Base-by-base conservation (phyloP, 2,113 vertebrate species). In the Terrapene triunguis region DNA sequence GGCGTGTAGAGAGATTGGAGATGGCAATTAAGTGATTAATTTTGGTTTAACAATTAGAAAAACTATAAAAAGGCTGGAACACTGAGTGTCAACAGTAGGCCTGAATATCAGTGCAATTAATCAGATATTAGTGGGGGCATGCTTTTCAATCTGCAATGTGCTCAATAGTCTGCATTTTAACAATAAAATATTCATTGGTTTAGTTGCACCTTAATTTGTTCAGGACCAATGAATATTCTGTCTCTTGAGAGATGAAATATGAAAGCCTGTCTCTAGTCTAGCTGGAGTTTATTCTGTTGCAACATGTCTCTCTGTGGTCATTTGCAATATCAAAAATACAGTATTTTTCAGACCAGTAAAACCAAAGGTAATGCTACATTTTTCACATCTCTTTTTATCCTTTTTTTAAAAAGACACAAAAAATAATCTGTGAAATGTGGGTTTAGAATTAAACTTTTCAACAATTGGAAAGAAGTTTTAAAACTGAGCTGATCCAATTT, bases 401-500 rank as follows among this genome's bases (percentile, higher is more conserved):
- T 82, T 90, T 96, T 82, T 0, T 44, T 44, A 92, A 57, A 38
- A 19, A 80, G 42, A 53, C 14, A n/a, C 32, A n/a, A 16, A 65
- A 32, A n/a, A 19, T 38, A 79, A 85, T 88, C 83, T 91, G 90
- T 89, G 85, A 85, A 93, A 96, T 11, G 6, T 22, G 19, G 6
- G 79, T 94, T 76, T 80, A 79, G 65, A 96, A 95, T 93, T 80
- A 55, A 93, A 85, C 65, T 32, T 85, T 82, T 83, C 78, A 78
- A 92, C 95, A 97, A 88, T 57, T 94, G 38, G 76, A 85, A 94
- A 80, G 57, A 93, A 91, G 79, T 93, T 90, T 51, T 94, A 87
- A 82, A 91, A 54, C 89, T 89, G 94, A 96, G 72, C 84, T 89
- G 90, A 95, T 92, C 83, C 62, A 84, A 65, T 94, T 94, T 6